Base-by-base conservation (phyloP, 2,113 vertebrate species). In the Scalopus aquaticus region DNA sequence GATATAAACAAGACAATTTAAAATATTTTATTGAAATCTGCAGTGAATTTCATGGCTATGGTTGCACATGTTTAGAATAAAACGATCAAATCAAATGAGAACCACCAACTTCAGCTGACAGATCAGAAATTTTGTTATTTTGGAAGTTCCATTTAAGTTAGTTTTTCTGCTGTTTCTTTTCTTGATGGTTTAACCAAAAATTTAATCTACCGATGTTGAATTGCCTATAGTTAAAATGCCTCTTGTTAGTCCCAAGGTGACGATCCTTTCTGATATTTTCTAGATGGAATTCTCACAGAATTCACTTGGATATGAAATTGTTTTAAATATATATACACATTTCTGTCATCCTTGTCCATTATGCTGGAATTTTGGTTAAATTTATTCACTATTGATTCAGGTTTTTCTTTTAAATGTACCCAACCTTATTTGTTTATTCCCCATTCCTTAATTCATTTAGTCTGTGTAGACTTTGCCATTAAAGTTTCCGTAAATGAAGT, bases 401-500 rank as follows among this genome's bases (percentile, higher is more conserved):
- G 5, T 67, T 91, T 96, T 90, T 2, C 0, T 72, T 95, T 96
- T 49, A 94, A 91, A 81, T 22, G 26, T 28, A 16, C 9, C 2
- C 8, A 39, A 35, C 1, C 30, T 89, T 80, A 42, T 69, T 60
- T 77, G 78, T 62, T 77, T 73, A 46, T 54, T 32, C 22, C 32
- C 2, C 16, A 70, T 5, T 22, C 3, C 5, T 20, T 78, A 85
- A 56, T 72, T 93, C 79, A 64, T 64, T 95, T 82, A 83, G 69
- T 96, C 35, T 86, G 35, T 39, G 9, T 65, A 26, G 0, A 76
- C 0, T 26, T 83, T 67, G 8, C 1, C n/a, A 90, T 84, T 5
- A 77, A 80, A 67, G 2, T 72, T 97, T 83, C 65, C 86, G 6
- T 74, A 97, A 97, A 91, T 87, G 10, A 94, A 76, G 6, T 97